These are phyloP conservation scores for Pogonocherus hispidulus DNA, from an alignment of 2,888 invertebrate species.

Conservation along the genomic window DNA sequence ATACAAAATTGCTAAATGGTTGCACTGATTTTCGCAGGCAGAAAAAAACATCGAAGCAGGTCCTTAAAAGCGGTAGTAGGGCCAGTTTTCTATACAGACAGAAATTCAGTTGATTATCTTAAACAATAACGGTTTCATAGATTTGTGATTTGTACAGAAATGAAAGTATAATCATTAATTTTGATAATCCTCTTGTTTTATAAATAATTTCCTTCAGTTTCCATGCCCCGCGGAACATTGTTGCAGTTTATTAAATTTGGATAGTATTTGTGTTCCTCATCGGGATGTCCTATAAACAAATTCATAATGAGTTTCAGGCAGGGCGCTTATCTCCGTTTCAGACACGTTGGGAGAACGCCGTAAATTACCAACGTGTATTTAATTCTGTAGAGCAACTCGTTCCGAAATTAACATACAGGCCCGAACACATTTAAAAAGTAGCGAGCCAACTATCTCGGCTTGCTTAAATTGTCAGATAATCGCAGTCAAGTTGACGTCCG, in stretches of 20 bases:
- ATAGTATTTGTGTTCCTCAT: background rate
- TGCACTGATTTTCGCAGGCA: no score
- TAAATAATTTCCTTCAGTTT: no score
- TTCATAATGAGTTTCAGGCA: background rate
- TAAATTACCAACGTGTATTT: slow-evolving; percentile 1
- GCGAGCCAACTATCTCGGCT: background rate
- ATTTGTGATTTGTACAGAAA: no score
- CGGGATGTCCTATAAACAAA: background rate
- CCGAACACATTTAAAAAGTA: slow-evolving; percentile 11
- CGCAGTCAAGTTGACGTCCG: background rate
- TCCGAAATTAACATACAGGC: slow-evolving; percentile 9
- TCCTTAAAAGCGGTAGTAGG: no score
- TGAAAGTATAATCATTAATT: no score
- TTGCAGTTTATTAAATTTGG: background rate
- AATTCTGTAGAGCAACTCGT: slow-evolving; percentile 1
- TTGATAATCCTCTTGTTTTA: no score
- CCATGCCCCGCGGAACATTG: no score
- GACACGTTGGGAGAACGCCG: background rate
- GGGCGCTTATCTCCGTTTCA: background rate
- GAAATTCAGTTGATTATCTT: no score
- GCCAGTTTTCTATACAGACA: no score
- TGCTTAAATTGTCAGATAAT: slow-evolving; percentile 16
- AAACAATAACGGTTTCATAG: no score
- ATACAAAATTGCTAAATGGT: no score
- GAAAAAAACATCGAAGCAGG: no score